Evolutionary conservation across 2,888 invertebrate genomes (phyloP), one percentile per base, ranked within the genome.

Genomic region (Xestia rhomboidea): DNA sequence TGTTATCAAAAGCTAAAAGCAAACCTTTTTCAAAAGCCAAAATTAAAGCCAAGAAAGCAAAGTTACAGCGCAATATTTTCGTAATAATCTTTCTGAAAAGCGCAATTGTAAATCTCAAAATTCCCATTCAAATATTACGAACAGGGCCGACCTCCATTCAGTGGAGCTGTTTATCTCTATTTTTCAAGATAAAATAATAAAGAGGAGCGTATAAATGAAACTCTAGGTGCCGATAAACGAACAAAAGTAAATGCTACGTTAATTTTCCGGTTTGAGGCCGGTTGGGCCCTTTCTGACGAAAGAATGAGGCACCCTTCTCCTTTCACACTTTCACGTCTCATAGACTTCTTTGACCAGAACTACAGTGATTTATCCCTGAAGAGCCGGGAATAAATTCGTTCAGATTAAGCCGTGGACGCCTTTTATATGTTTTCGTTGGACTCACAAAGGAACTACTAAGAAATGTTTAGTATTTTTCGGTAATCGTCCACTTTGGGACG

Each of bases 231-330:
- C 89, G 89, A 90, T 92, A 90, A 92, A 91, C 89, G 93, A 91
- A 93, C 93, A 93, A 93, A 94, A 92, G 92, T 93, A 86, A 92
- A 91, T 90, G 91, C 88, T 88, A 89, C 90, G 93, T 94, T 95
- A 95, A 95, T 95, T 95, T 95, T 95, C 95, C 95, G 95, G 95
- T 93, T 93, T 92, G 91, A 82, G 87, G 84, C 75, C 83, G 84
- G 72, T 41, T 74, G 69, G 87, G 86, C 79, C 89, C 87, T 89
- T 90, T 90, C 79, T 86, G 89, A 82, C 82, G 79, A 77, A 89
- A 89, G 89, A 91, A 90, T 88, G 88, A 84, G 85, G 30, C 81
- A 63, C 83, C 84, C 89, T 90, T 91, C 90, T 89, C 87, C 86
- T 89, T 90, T 90, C 90, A 90, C 91, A 90, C 91, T 92, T 90